These are phyloP conservation scores for Desmophyllum pertusum DNA, from an alignment of 92 coral and sea anemone genomes.

Conservation along the genomic window DNA sequence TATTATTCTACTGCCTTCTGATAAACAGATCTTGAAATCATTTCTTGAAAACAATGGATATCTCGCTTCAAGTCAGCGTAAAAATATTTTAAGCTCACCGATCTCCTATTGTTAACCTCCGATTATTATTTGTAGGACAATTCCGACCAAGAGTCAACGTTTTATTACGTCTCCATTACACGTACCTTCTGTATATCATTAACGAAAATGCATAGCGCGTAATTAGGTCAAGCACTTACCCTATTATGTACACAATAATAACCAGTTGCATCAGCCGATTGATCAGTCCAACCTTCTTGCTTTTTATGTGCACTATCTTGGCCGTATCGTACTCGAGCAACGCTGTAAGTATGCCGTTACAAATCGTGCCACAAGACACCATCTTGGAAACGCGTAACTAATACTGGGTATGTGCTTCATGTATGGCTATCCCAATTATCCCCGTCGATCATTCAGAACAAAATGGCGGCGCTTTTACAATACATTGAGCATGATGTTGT, in stretches of 20 bases:
- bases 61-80: too few species aligned
- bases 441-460: not conserved
- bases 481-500: too few species aligned
- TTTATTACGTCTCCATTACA: not conserved
- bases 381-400: not conserved
- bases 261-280: constrained; percentile 75
- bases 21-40: too few species aligned
- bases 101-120: not conserved
- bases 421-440: not conserved
- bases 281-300: constrained; percentile 85
- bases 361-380: constrained; percentile 51
- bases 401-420: not conserved
- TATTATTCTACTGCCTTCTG: too few species aligned
- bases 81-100: not conserved
- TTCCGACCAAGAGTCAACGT: too few species aligned
- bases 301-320: constrained; percentile 85
- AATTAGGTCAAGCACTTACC: constrained; percentile 52
- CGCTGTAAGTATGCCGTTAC: constrained; percentile 40
- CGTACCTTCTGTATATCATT: not conserved
- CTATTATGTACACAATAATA: constrained; percentile 78
- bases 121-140: too few species aligned
- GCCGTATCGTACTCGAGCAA: constrained; percentile 82
- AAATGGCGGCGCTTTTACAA: too few species aligned
- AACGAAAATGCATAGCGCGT: not conserved
- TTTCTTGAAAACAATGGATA: not conserved